Base-by-base conservation (phyloP, 2,113 vertebrate genomes). In the Hippotragus niger region DNA sequence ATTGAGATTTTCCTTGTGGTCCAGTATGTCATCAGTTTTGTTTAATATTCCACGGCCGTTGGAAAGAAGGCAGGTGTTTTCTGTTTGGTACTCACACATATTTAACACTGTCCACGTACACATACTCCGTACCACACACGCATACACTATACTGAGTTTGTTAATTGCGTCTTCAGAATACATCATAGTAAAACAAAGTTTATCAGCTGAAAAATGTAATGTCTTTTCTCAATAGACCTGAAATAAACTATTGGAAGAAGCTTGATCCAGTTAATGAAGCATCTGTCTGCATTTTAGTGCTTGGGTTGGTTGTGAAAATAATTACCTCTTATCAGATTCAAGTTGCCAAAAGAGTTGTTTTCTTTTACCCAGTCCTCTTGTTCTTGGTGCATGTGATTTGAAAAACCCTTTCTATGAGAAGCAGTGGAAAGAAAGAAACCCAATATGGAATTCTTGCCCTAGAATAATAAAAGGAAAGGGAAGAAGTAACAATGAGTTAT, bases 51-150 rank as follows among this genome's bases (percentile, higher is more conserved):
- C 23, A 1, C 10, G 45, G 40, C 45, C 7, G n/a, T 82, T 52
- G 84, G 71, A 85, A 81, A 85, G 45, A 52, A 87, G 13, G 50
- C 6, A 13, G 3, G 9, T 45, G 19, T 88, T 11, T 62, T 78
- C 47, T 76, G 19, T 82, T 31, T 45, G 36, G 47, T 31, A 6
- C 36, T 50, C 57, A 57, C 25, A 5, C 29, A 6, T 6, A 11
- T n/a, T n/a, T 15, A 57, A 57, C 21, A 31, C 62, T 2, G 1
- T 25, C 12, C 16, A 9, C 11, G 0, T 0, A 21, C 5, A 1
- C 25, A 10, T 21, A 27, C 23, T 88, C 25, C 16, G 25, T 13
- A 23, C 76, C 9, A 8, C 31, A n/a, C 52, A n/a, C 1, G 0
- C n/a, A 5, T 33, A 7, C 5, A 55, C 52, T 47, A 3, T 64